Evolutionary conservation across 2,797 vertebrate genomes (phyloP).

Genomic region (Hydrocynus forskahlii): DNA sequence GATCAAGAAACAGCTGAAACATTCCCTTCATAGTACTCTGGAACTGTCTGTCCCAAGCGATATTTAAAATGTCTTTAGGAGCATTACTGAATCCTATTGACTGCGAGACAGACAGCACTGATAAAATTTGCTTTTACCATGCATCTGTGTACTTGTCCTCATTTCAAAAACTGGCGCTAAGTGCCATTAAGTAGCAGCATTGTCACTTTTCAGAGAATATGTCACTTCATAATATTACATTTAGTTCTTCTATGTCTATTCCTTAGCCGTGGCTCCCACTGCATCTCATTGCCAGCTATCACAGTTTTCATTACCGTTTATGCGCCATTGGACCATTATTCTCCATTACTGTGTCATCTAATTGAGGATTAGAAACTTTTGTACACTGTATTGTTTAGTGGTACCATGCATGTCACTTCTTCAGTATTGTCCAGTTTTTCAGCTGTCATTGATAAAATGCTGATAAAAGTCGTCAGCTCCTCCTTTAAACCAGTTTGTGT

Average conservation of each 20-base stretch:
- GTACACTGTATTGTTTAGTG: neutral
- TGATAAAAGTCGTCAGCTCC: neutral
- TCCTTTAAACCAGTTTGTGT: neutral
- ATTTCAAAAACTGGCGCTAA: slow-evolving; percentile 12
- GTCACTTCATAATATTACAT: neutral
- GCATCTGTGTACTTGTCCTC: neutral
- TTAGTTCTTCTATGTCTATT: no score
- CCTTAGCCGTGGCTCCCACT: neutral
- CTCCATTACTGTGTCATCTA: neutral
- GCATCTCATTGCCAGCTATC: neutral
- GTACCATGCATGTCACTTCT: slow-evolving; percentile 1
- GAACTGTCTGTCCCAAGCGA: neutral
- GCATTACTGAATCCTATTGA: neutral
- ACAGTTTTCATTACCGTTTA: no score
- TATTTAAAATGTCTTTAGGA: neutral
- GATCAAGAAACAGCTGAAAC: neutral
- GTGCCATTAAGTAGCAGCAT: neutral
- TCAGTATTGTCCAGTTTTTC: slow-evolving; percentile 15
- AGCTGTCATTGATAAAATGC: neutral
- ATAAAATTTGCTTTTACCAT: neutral
- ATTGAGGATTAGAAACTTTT: neutral
- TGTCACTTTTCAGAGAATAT: neutral
- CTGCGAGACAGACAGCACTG: neutral
- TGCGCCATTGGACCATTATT: neutral
- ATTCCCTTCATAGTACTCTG: neutral